Percentiles rank a stretch among this genome's conserved stretches.
These are phyloP conservation scores for Margarornis squamiger DNA, from an alignment of 2,797 vertebrate genomes.

Conservation along the genomic window DNA sequence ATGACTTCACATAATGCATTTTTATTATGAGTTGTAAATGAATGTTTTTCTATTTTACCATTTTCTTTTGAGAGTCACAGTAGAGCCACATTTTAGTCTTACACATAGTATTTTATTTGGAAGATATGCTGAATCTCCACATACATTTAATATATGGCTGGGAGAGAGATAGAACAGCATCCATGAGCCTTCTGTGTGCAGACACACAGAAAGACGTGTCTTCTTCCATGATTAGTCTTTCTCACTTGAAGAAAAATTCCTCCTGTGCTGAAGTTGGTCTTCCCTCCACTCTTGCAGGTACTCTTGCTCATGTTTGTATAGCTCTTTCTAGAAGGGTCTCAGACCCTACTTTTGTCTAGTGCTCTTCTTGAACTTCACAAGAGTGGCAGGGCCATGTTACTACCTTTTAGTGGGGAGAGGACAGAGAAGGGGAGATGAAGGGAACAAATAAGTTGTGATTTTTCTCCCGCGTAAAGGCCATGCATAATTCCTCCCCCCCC, in stretches of 20 bases:
- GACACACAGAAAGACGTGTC: not conserved
- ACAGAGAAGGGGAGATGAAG: not conserved
- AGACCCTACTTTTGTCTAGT: not conserved
- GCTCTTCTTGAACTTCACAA: not conserved
- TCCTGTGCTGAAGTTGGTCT: not conserved
- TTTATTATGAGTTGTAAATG: not conserved
- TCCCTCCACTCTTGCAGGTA: not conserved
- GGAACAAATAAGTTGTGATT: not conserved
- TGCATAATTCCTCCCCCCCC: not conserved
- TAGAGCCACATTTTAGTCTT: not conserved
- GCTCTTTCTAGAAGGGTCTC: not conserved
- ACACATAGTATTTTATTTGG: not conserved
- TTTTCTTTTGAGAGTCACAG: fast-evolving
- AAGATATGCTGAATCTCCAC: not conserved
- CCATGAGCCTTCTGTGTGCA: not conserved
- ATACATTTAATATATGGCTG: not conserved
- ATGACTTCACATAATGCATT: not conserved
- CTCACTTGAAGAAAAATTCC: not conserved
- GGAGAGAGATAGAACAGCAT: not conserved
- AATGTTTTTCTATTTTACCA: not conserved
- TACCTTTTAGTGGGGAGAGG: not conserved
- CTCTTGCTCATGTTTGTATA: not conserved
- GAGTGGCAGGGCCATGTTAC: fast-evolving
- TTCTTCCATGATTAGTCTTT: not conserved
- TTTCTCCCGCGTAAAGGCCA: not conserved